phyloP scores from a whole-genome alignment of 2,113 vertebrate genomes.

The Eptesicus fuscus region DNA sequence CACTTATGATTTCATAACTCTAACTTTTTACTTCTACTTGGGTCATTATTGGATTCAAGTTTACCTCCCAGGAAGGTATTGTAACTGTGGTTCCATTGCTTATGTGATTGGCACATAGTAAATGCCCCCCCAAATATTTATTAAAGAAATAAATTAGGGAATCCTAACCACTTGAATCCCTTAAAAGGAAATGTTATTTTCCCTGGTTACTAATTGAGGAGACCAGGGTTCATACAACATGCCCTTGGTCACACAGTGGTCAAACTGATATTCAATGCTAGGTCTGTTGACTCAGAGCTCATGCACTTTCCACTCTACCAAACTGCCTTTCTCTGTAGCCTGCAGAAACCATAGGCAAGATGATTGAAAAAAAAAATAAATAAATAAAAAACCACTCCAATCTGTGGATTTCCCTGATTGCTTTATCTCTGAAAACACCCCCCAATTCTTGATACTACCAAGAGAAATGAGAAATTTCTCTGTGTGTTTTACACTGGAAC shows the following conservation, averaged over 20 bases:
- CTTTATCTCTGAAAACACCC: neutral
- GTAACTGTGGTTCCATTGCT: neutral
- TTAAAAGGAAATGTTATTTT: conserved; percentile 25
- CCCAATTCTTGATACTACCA: neutral
- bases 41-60: neutral
- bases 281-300: neutral
- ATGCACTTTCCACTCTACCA: neutral
- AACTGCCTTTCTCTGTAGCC: neutral
- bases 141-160: neutral
- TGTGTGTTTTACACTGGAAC: neutral
- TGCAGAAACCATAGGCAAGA: neutral
- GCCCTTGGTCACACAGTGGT: neutral
- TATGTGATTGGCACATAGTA: neutral
- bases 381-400: neutral
- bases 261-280: neutral
- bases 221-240: neutral
- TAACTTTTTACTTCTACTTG: neutral
- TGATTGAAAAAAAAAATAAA: neutral
- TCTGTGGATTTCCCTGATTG: neutral
- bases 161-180: neutral
- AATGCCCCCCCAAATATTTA: neutral
- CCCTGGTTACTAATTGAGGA: neutral
- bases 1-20: neutral
- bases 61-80: neutral
- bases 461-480: neutral